Evolutionary conservation across 1,140 invertebrate genomes (phyloP).

Genomic region (Bombus cullumanus): DNA sequence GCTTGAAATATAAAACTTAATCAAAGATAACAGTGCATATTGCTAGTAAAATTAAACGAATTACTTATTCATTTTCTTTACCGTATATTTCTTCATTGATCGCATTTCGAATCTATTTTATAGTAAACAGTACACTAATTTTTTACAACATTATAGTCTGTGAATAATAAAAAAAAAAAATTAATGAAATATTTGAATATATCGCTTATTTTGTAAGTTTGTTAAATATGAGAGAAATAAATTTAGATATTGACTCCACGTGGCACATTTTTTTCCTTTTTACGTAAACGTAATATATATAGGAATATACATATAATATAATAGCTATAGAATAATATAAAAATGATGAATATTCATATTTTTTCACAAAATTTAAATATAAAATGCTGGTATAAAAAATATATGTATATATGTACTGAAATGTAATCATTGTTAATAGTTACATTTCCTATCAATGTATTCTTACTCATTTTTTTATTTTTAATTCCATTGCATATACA

Average conservation of each 20-base stretch:
- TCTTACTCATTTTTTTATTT: neutral
- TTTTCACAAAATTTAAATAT: neutral
- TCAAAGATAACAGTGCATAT: neutral
- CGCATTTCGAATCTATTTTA: neutral
- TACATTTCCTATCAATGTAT: neutral
- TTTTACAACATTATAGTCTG: slow-evolving; percentile 16
- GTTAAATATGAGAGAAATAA: neutral
- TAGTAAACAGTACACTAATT: slow-evolving; percentile 34
- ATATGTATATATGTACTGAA: neutral
- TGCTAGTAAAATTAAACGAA: neutral
- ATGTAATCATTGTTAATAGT: neutral
- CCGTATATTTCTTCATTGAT: neutral
- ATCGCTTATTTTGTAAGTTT: neutral
- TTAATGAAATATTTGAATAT: neutral
- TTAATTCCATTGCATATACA: neutral
- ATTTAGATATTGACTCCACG: neutral
- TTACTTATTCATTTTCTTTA: too few relatives aligned
- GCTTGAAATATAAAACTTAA: slow-evolving; percentile 4
- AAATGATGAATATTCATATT: neutral
- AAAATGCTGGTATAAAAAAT: neutral
- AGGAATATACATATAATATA: neutral
- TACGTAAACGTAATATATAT: neutral
- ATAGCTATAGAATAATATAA: neutral
- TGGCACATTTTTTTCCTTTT: neutral
- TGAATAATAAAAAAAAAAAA: slow-evolving; percentile 8